Conservation (phyloP, 2,888 invertebrate genomes). For the Trachelus stipa region DNA sequence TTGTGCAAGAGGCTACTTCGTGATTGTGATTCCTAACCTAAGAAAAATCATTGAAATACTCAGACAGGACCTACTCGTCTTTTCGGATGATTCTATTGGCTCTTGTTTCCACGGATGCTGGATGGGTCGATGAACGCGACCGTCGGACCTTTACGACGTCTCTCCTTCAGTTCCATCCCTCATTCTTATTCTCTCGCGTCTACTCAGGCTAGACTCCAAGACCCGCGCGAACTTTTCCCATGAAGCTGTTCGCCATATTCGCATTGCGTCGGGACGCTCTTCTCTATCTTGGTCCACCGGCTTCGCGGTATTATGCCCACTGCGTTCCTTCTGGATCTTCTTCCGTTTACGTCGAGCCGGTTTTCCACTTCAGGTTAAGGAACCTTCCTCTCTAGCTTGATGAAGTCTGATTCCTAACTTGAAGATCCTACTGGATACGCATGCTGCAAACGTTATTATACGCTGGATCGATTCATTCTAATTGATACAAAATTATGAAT, state of each 20-base stretch:
- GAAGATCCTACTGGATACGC: background rate
- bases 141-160: constrained; percentile 17
- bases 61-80: background rate
- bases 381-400: constrained; percentile 13
- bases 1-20: background rate
- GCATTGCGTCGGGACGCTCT: constrained; percentile 9
- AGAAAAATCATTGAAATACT: background rate
- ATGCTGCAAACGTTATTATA: background rate
- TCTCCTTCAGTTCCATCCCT: constrained; percentile 14
- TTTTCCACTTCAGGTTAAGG: constrained; percentile 32
- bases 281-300: constrained; percentile 13
- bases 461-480: background rate
- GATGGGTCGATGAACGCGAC: constrained; percentile 14
- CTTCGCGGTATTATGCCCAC: constrained; percentile 27
- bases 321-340: constrained; percentile 32
- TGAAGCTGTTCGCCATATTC: constrained; percentile 21
- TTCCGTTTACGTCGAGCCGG: constrained; percentile 49
- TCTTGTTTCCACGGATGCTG: background rate
- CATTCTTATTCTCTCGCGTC: background rate
- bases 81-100: background rate
- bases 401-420: background rate
- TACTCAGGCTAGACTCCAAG: background rate
- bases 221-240: constrained; percentile 15
- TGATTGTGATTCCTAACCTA: background rate
- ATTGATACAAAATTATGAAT: background rate